Conservation (phyloP, 2,797 vertebrate genomes). For the Graptemys geographica region DNA sequence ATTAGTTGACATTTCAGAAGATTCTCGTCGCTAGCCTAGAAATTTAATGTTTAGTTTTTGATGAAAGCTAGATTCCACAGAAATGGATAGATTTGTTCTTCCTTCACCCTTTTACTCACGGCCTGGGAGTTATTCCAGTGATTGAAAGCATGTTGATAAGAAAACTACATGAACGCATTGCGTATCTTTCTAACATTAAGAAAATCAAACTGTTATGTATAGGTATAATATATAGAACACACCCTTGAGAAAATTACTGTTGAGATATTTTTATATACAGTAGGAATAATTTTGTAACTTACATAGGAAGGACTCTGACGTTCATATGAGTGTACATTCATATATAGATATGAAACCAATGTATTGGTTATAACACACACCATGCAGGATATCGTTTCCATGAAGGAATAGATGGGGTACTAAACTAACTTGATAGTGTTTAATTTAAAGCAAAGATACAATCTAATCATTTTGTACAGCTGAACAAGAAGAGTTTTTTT, state of each 20-base stretch:
- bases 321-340: constrained; percentile 5
- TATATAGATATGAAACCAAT: constrained; percentile 32
- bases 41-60: neutral
- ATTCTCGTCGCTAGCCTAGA: constrained; percentile 51
- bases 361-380: neutral
- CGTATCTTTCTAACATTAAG: constrained; percentile 64
- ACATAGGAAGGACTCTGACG: constrained; percentile 13
- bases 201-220: constrained; percentile 66
- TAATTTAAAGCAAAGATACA: constrained; percentile 33
- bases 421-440: constrained; percentile 35
- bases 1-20: constrained; percentile 55
- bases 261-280: neutral
- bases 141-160: constrained; percentile 67
- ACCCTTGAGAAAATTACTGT: constrained; percentile 2
- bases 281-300: constrained; percentile 28
- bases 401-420: constrained; percentile 36
- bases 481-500: constrained; percentile 43
- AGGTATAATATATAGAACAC: constrained; percentile 50
- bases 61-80: constrained; percentile 63
- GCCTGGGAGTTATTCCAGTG: constrained; percentile 60
- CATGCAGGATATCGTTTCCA: constrained; percentile 44
- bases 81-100: constrained; percentile 74
- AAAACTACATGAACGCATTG: constrained; percentile 69
- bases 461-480: neutral
- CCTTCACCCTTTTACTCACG: constrained; percentile 52